These are phyloP conservation scores for Enteromius mattozi DNA, from an alignment of 2,797 vertebrate species.

Conservation along the genomic window DNA sequence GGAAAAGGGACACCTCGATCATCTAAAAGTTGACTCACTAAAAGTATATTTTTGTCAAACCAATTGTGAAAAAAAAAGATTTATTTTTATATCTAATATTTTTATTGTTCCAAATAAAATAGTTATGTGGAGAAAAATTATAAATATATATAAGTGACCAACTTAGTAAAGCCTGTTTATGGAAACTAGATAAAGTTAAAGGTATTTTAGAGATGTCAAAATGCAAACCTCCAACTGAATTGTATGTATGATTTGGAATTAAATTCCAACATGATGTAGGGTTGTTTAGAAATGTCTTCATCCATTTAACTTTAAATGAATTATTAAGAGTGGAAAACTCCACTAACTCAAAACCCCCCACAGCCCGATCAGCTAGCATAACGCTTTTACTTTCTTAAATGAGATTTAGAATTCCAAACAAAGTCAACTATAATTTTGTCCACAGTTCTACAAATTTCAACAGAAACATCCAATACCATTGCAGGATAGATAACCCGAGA, in stretches of 20 bases:
- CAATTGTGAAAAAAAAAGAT: not conserved
- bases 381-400: not conserved
- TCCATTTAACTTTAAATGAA: not conserved
- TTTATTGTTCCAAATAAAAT: too few relatives aligned
- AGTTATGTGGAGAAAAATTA: not conserved
- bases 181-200: not conserved
- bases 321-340: not conserved
- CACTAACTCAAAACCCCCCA: not conserved
- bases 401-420: slow-evolving; percentile 1
- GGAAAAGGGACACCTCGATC: not conserved
- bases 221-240: not conserved
- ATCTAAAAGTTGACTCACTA: not conserved
- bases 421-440: slow-evolving; percentile 13
- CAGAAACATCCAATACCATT: not conserved
- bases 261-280: not conserved
- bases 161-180: not conserved
- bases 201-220: not conserved
- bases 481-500: slow-evolving; percentile 13
- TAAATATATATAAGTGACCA: not conserved
- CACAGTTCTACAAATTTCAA: not conserved
- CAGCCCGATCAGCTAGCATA: not conserved
- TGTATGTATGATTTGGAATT: not conserved
- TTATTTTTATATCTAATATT: not conserved
- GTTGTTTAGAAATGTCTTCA: not conserved
- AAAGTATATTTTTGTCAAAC: not conserved